Evolutionary conservation across 2,888 invertebrate species (phyloP).

Genomic region (Ophraella communa): DNA sequence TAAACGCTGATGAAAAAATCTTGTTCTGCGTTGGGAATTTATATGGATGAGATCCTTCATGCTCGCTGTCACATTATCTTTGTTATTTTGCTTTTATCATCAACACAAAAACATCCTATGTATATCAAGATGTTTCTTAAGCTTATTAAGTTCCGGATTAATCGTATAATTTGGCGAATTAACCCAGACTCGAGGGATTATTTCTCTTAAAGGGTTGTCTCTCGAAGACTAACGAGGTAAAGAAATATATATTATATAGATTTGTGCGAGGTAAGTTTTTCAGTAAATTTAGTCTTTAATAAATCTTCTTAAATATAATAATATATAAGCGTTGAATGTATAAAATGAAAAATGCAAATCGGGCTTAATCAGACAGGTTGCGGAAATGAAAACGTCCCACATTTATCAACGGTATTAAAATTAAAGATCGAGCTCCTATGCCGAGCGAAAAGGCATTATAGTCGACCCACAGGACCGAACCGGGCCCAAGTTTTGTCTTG

Average conservation of each 20-base stretch:
- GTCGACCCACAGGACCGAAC: conserved; percentile 1
- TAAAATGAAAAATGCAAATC: conserved; percentile 25
- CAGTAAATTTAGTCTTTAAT: conserved; percentile 5
- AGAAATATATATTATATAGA: too few relatives aligned
- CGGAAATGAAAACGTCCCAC: conserved; percentile 46
- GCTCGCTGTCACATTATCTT: background rate
- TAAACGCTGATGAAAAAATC: conserved; percentile 19
- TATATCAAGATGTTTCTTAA: too few relatives aligned
- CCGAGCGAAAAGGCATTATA: conserved; percentile 36
- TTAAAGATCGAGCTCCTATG: conserved; percentile 38
- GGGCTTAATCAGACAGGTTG: conserved; percentile 22
- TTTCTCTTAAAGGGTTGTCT: too few relatives aligned
- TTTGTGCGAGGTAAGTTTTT: background rate
- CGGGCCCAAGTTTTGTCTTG: background rate
- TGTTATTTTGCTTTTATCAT: background rate
- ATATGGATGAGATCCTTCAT: conserved; percentile 1
- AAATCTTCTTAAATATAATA: conserved; percentile 10
- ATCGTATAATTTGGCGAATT: background rate
- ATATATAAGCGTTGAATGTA: conserved; percentile 6
- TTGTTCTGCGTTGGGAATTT: conserved; percentile 6
- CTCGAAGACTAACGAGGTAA: too few relatives aligned
- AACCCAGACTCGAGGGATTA: background rate
- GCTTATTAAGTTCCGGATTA: background rate
- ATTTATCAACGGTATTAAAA: conserved; percentile 46
- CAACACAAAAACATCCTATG: too few relatives aligned